These are phyloP conservation scores for Nematolebias whitei DNA, from an alignment of 2,113 vertebrate genomes.

Conservation along the genomic window DNA sequence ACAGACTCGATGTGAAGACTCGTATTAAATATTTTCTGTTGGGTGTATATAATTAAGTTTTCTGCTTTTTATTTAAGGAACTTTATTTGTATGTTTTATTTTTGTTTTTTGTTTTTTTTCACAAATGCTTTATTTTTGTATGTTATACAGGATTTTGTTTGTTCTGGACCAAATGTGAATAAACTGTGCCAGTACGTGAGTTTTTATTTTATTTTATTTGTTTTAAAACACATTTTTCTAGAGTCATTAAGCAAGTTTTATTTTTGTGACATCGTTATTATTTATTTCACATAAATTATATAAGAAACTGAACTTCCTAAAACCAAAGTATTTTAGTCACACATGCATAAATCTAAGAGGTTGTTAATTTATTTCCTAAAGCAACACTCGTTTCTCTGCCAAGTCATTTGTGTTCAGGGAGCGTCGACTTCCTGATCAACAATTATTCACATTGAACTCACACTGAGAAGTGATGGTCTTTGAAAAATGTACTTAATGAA, in stretches of 20 bases:
- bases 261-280: not conserved
- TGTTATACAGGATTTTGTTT: conserved; percentile 50
- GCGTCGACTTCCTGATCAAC: not conserved
- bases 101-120: conserved; percentile 59
- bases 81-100: conserved; percentile 77
- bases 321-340: not conserved
- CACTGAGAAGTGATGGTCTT: not conserved
- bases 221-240: conserved; percentile 18
- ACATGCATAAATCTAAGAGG: not conserved
- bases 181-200: conserved; percentile 28
- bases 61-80: conserved; percentile 70
- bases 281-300: not conserved
- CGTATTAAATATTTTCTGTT: conserved; percentile 22
- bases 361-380: not conserved
- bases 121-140: conserved; percentile 82
- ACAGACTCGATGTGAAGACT: conserved; percentile 55
- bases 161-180: conserved; percentile 51
- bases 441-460: not conserved
- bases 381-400: not conserved
- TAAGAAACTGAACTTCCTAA: not conserved
- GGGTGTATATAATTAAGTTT: conserved; percentile 70
- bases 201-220: conserved; percentile 19
- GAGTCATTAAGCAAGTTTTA: conserved; percentile 50
- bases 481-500: not conserved
- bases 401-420: not conserved